Percentiles rank a stretch among this genome's conserved stretches.
Conservation (phyloP, 2,113 vertebrate genomes). For the Syngnathoides biaculeatus region DNA sequence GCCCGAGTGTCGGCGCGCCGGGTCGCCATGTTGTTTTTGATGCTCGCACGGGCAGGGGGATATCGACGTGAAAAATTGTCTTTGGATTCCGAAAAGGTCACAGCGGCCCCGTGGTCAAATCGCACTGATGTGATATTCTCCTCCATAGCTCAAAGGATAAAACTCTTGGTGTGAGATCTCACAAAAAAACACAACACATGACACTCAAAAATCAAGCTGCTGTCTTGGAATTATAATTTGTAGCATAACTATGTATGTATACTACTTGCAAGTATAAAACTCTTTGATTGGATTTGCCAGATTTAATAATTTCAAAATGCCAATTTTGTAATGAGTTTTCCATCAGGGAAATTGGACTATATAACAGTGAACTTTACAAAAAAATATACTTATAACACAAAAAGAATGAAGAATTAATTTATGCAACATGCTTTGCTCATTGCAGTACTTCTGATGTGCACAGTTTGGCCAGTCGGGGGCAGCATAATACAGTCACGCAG, state of each 20-base stretch:
- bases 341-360: no score
- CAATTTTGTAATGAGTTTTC: no score
- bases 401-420: no score
- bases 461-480: neutral
- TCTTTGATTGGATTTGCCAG: constrained; percentile 3
- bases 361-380: neutral
- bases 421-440: no score
- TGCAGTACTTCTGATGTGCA: neutral
- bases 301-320: neutral
- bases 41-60: constrained; percentile 40
- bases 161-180: constrained; percentile 43
- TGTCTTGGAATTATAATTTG: constrained; percentile 13
- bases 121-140: constrained; percentile 56
- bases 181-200: constrained; percentile 34
- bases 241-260: constrained; percentile 17
- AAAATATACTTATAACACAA: neutral
- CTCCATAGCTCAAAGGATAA: constrained; percentile 47
- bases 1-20: constrained; percentile 19
- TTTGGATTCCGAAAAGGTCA: constrained; percentile 59
- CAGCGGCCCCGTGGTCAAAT: constrained; percentile 52
- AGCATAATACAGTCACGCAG: neutral
- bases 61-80: constrained; percentile 50
- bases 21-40: constrained; percentile 44
- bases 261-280: neutral
- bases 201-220: constrained; percentile 21